Conservation (phyloP, 2,888 invertebrate species). For the Yponomeuta plumbellus region DNA sequence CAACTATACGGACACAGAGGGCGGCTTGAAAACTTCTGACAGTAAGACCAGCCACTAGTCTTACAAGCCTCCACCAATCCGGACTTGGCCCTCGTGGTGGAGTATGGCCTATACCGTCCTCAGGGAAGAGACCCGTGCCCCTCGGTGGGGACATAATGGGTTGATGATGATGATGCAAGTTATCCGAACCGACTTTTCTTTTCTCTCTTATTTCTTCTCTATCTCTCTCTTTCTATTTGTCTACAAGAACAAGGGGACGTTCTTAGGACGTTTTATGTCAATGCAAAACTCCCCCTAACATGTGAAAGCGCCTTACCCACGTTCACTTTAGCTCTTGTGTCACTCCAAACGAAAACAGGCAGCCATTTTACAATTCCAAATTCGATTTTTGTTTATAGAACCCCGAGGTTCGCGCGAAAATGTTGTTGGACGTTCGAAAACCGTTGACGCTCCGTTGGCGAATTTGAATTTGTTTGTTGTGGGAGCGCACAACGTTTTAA, state of each 20-base stretch:
- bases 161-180: too few relatives aligned
- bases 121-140: too few relatives aligned
- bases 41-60: too few relatives aligned
- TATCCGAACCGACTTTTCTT: too few relatives aligned
- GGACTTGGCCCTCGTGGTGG: too few relatives aligned
- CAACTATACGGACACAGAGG: too few relatives aligned
- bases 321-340: not conserved
- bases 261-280: not conserved
- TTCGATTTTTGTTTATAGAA: conserved; percentile 25
- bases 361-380: conserved; percentile 24
- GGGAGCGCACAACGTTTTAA: not conserved
- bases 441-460: not conserved
- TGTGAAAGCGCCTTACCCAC: not conserved
- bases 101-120: too few relatives aligned
- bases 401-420: conserved; percentile 1
- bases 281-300: not conserved
- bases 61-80: too few relatives aligned
- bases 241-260: not conserved
- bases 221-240: not conserved
- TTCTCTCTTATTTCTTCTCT: too few relatives aligned
- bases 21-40: too few relatives aligned
- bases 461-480: conserved; percentile 3
- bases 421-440: not conserved
- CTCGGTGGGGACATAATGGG: too few relatives aligned
- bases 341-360: conserved; percentile 18